Evolutionary conservation across 2,888 invertebrate genomes (phyloP).

Genomic region (Limnephilus auricula): DNA sequence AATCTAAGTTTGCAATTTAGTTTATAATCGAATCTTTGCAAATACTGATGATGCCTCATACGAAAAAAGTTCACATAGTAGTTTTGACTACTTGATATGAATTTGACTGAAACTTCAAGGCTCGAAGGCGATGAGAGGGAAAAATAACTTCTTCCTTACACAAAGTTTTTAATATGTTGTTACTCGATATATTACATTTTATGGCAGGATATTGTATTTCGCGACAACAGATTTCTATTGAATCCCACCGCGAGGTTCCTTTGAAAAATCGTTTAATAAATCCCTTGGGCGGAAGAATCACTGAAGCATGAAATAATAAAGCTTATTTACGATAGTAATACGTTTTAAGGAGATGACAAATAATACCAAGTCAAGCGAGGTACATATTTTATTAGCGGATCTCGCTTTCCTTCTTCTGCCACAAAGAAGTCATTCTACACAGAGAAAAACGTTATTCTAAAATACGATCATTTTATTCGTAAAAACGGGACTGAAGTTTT

Average conservation of each 20-base stretch:
- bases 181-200: not conserved
- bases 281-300: not conserved
- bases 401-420: not conserved
- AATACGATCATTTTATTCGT: too few species aligned
- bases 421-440: not conserved
- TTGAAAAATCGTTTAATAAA: not conserved
- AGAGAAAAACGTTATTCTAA: too few species aligned
- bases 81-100: not conserved
- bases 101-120: not conserved
- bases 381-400: not conserved
- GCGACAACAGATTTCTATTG: constrained; percentile 23
- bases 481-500: too few species aligned
- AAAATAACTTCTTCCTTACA: not conserved
- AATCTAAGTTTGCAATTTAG: not conserved
- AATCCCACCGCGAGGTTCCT: not conserved
- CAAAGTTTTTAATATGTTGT: not conserved
- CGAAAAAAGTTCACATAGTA: not conserved
- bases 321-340: constrained; percentile 12
- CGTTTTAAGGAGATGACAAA: not conserved
- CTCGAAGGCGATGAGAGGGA: not conserved
- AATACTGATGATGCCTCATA: not conserved
- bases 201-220: not conserved
- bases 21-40: not conserved
- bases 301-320: not conserved
- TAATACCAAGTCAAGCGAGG: not conserved